Percentiles rank a stretch among this genome's conserved stretches.
Evolutionary conservation across 2,797 vertebrate genomes (phyloP).

Genomic region (Echiichthys vipera): DNA sequence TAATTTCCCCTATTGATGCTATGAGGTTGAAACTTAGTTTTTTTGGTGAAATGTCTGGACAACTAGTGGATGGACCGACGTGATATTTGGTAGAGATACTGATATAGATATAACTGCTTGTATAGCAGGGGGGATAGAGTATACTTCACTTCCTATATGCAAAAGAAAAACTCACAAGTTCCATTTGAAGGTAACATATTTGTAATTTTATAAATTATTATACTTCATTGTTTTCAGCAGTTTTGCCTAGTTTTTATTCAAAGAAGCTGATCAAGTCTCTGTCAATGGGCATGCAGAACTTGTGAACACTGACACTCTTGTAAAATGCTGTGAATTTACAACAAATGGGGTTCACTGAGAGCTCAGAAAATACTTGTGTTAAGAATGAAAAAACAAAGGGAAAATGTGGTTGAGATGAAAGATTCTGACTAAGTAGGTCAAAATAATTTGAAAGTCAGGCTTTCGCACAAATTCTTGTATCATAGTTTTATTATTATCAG

Average conservation of each 20-base stretch:
- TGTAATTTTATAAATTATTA: neutral
- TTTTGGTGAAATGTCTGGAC: too few species aligned
- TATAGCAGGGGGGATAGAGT: too few species aligned
- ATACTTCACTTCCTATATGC: neutral
- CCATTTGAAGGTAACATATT: neutral
- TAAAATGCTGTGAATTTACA: too few species aligned
- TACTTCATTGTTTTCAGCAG: neutral
- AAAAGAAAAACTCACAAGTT: neutral
- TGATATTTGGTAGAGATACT: too few species aligned
- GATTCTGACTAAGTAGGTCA: too few species aligned
- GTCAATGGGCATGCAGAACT: neutral
- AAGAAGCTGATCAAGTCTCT: too few species aligned
- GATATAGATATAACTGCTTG: too few species aligned
- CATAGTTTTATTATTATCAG: neutral
- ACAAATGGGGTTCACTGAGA: neutral
- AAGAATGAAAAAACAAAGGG: neutral
- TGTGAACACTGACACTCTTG: too few species aligned
- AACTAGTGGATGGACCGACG: neutral
- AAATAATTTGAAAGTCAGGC: slow-evolving; percentile 1
- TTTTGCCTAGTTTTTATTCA: too few species aligned
- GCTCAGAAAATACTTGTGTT: neutral
- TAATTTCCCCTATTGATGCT: too few species aligned
- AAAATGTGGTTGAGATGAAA: too few species aligned
- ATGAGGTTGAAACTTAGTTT: too few species aligned
- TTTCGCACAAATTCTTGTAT: neutral